Evolutionary conservation across 2,797 vertebrate genomes (phyloP), one percentile per base, ranked within the genome.

Genomic region (Spea hammondii): DNA sequence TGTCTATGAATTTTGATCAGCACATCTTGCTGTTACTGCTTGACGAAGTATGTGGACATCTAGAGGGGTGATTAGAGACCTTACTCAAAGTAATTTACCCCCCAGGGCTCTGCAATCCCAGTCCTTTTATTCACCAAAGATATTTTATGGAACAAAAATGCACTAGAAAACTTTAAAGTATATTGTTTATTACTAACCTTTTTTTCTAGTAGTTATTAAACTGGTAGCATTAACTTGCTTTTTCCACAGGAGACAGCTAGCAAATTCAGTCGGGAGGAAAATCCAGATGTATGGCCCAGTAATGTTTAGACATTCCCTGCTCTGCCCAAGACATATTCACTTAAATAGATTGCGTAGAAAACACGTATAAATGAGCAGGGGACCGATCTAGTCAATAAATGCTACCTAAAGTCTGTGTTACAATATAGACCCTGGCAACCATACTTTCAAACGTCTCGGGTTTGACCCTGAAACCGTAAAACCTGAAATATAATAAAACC

Each of bases 1-100:
- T 79, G 78, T 74, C 78, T 79, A 79, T 79, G 78, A 79, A 79
- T 79, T 79, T 74, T 79, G 71, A 79, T 79, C 70, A 32, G 72
- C 49, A 49, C 8, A 59, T 64, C 70, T 69, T 68, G 78, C 78
- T 79, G 78, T 79, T 79, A 66, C 71, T 60, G 47, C 51, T 9
- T 57, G 47, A 4, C n/a, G 53, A 59, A n/a, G 53, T 54, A 53
- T 32, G 67, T 68, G 32, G 11, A 51, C 55, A 45, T 53, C 53
- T 69, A 62, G 65, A 10, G 54, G 55, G 64, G 64, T 50, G 71
- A 73, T 68, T 47, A 49, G 9, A 64, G 50, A 3, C 32, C 77
- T 45, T 64, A 47, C 78, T 57, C 71, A 70, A 79, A 74, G 72
- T 74, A 74, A 79, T 79, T 69, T 79, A 74, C 78, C 78, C 69